Evolutionary conservation across 1,140 invertebrate species (phyloP).

Genomic region (Drosophila takahashii): DNA sequence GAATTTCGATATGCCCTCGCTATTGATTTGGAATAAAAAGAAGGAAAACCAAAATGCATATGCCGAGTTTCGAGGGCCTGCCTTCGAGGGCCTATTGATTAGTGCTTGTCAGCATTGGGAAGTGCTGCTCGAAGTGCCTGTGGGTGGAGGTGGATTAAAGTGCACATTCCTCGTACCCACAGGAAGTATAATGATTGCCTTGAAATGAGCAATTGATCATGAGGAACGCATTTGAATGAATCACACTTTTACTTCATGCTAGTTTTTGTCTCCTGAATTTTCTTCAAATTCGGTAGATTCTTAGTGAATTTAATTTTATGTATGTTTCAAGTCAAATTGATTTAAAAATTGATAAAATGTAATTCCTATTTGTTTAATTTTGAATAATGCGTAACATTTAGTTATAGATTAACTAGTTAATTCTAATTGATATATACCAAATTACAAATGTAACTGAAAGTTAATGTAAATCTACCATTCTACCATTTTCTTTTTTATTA

Average conservation of each 20-base stretch:
- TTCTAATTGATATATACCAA: too few relatives aligned
- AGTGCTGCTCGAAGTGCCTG: slow-evolving; percentile 32
- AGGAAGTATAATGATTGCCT: slow-evolving; percentile 38
- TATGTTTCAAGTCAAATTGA: too few relatives aligned
- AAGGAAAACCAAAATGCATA: slow-evolving; percentile 36
- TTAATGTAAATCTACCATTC: too few relatives aligned
- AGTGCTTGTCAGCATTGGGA: slow-evolving; percentile 68
- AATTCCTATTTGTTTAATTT: too few relatives aligned
- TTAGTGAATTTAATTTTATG: too few relatives aligned
- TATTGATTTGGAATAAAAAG: slow-evolving; percentile 41
- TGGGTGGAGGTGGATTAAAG: slow-evolving; percentile 9
- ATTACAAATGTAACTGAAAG: too few relatives aligned
- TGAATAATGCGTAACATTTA: too few relatives aligned
- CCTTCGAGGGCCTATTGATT: slow-evolving; percentile 59
- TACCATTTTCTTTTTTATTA: too few relatives aligned
- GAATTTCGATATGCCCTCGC: slow-evolving; percentile 53
- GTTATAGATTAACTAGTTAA: too few relatives aligned
- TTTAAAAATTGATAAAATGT: too few relatives aligned
- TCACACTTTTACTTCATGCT: neutral
- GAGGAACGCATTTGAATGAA: slow-evolving; percentile 1
- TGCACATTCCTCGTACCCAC: slow-evolving; percentile 30
- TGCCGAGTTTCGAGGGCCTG: slow-evolving; percentile 40
- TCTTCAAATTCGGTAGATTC: too few relatives aligned
- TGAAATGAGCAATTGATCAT: slow-evolving; percentile 19
- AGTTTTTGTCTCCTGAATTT: neutral